Conservation (phyloP, 2,113 vertebrate species). For the Epinephelus fuscoguttatus region DNA sequence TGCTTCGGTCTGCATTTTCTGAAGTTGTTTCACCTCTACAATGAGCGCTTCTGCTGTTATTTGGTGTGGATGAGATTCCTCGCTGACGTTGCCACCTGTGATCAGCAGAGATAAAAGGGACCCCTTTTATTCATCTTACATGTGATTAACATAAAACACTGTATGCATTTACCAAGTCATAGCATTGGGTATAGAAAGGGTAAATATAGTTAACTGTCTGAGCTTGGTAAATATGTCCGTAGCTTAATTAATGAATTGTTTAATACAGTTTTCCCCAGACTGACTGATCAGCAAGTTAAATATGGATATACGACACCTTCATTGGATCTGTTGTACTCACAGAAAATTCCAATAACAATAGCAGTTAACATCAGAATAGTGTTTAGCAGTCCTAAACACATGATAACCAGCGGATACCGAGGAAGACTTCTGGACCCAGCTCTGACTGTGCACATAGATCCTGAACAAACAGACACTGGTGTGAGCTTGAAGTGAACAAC, state of each 20-base stretch:
- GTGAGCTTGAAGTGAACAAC: background rate
- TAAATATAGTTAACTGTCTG: background rate
- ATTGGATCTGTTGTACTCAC: constrained; percentile 34
- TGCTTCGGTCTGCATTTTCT: background rate
- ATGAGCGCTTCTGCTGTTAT: background rate
- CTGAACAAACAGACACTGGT: constrained; percentile 46
- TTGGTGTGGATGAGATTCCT: background rate
- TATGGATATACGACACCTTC: background rate
- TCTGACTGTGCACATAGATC: constrained; percentile 22
- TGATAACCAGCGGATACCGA: constrained; percentile 14
- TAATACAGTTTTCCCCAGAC: background rate
- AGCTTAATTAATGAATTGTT: background rate
- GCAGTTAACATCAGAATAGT: constrained; percentile 40
- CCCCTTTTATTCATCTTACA: background rate
- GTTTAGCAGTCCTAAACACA: constrained; percentile 52
- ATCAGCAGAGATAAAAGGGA: background rate
- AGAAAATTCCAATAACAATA: constrained; percentile 50
- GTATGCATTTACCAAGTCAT: background rate
- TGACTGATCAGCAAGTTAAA: background rate
- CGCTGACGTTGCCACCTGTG: constrained; percentile 22
- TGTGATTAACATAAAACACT: background rate
- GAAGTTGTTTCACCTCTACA: constrained; percentile 20
- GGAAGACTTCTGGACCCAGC: constrained; percentile 50
- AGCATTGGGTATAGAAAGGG: background rate
- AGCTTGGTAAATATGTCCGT: background rate